Evolutionary conservation across 2,888 invertebrate species (phyloP).

Genomic region (Xestoiulus laeticollis): DNA sequence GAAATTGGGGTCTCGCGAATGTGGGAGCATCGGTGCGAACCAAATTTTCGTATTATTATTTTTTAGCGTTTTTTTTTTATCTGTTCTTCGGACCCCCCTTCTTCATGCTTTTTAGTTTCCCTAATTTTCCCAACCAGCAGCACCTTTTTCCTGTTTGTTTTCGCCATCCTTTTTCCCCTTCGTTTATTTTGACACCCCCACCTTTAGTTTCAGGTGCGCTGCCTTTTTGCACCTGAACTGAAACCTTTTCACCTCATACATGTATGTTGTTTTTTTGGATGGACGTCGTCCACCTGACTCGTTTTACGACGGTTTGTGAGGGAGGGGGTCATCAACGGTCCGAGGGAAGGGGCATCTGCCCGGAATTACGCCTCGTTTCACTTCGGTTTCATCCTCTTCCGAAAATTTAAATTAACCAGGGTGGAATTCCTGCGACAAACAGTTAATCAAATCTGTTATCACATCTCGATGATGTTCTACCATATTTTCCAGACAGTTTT

Average conservation of each 20-base stretch:
- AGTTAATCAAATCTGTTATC: background rate
- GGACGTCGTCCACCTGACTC: background rate
- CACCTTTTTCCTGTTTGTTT: conserved; percentile 36
- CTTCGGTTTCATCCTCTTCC: background rate
- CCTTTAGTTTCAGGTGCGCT: conserved; percentile 5
- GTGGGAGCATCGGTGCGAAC: conserved; percentile 27
- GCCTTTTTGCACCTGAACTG: conserved; percentile 31
- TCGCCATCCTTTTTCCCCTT: conserved; percentile 26
- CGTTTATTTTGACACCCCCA: conserved; percentile 33
- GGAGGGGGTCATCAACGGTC: background rate
- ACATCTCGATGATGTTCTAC: background rate
- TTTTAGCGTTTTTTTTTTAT: background rate
- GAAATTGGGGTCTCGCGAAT: conserved; percentile 10
- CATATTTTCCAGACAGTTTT: too few species aligned
- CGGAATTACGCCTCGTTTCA: background rate
- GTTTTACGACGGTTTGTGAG: background rate
- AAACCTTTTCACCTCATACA: background rate
- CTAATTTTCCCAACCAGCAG: conserved; percentile 32
- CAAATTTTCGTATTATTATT: conserved; percentile 7
- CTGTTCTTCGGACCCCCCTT: background rate
- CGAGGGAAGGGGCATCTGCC: background rate
- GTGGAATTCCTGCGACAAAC: background rate
- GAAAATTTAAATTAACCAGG: background rate
- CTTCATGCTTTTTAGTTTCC: conserved; percentile 33
- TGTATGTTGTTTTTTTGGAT: background rate